These are phyloP conservation scores for Antheraea assamensis DNA, from an alignment of 2,888 invertebrate genomes.

Conservation along the genomic window DNA sequence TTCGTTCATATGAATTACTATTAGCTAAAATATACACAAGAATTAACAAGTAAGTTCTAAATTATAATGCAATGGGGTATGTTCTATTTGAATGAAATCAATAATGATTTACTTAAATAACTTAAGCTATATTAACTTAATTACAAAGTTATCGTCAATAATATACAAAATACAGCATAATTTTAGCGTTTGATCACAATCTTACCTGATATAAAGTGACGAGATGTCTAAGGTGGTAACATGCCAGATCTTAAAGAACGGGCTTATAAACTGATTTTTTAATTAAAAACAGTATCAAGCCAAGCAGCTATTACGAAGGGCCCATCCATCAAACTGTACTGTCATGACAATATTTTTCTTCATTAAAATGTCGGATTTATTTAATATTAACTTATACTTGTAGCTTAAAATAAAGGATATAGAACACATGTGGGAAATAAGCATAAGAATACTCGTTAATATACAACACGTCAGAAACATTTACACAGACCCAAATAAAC, in stretches of 20 bases:
- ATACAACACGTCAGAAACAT: conserved; percentile 85
- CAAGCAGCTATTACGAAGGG: too few species aligned
- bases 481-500: conserved; percentile 84
- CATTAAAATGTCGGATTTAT: neutral
- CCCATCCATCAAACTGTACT: too few species aligned
- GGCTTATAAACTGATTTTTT: too few species aligned
- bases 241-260: too few species aligned
- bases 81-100: neutral
- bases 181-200: too few species aligned
- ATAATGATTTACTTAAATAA: neutral
- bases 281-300: too few species aligned
- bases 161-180: too few species aligned
- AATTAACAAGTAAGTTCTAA: neutral
- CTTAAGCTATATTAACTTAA: too few species aligned
- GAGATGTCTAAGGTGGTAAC: too few species aligned
- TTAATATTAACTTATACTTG: conserved; percentile 24
- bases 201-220: too few species aligned
- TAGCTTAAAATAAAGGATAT: conserved; percentile 85
- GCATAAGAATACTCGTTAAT: conserved; percentile 81
- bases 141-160: neutral
- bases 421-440: conserved; percentile 84
- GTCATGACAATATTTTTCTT: too few species aligned
- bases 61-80: neutral
- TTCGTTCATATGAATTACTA: neutral
- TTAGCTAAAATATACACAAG: neutral